These are phyloP conservation scores for Chrysina gloriosa DNA, from an alignment of 2,888 invertebrate species.

Conservation along the genomic window DNA sequence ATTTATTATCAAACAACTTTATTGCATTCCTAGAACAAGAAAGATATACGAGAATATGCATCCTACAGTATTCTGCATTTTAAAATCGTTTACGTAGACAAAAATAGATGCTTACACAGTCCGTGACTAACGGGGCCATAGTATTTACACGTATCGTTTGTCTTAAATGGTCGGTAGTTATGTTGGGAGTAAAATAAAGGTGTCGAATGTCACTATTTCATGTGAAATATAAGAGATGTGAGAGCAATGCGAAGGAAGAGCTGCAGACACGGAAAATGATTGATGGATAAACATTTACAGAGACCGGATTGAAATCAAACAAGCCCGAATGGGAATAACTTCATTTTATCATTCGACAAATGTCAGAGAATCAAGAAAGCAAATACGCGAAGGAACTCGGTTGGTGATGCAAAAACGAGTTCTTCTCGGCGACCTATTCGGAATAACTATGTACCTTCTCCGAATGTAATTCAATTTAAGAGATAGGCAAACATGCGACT, in stretches of 20 bases:
- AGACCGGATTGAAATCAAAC: conserved; percentile 47
- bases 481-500: background rate
- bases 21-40: too few relatives aligned
- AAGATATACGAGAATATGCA: too few relatives aligned
- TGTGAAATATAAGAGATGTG: conserved; percentile 43
- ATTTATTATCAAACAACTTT: too few relatives aligned
- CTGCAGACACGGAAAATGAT: conserved; percentile 43
- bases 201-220: conserved; percentile 47
- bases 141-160: conserved; percentile 15
- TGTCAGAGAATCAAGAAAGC: conserved; percentile 38
- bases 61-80: too few relatives aligned
- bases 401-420: conserved; percentile 4
- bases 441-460: background rate
- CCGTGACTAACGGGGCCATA: background rate
- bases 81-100: background rate
- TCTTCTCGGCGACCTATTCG: background rate
- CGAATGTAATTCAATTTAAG: background rate
- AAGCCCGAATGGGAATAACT: conserved; percentile 45
- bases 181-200: conserved; percentile 46
- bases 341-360: conserved; percentile 46
- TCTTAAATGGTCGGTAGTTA: conserved; percentile 1
- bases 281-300: conserved; percentile 51
- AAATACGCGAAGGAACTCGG: conserved; percentile 29
- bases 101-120: background rate
- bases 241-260: conserved; percentile 15